Evolutionary conservation across 2,797 vertebrate genomes (phyloP), one percentile per base, ranked within the genome.

Genomic region (Eremophila alpestris): DNA sequence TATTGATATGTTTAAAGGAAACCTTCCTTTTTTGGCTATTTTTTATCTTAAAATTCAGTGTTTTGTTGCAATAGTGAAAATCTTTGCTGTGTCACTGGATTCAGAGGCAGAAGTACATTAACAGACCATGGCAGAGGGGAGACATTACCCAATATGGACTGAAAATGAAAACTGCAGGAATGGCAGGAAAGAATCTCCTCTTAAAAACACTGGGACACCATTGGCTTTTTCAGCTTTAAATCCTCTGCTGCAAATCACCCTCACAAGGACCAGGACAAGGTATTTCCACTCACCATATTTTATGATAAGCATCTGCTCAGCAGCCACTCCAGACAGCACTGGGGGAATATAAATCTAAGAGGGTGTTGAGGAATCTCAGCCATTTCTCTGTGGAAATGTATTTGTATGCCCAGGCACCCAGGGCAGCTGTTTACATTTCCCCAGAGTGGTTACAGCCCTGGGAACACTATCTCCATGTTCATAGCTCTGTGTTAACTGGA

Each of bases 1-100:
- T 94, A 95, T 55, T 89, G 87, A 96, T 56, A 32, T 82, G 45
- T 81, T 97, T 92, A 95, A 90, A 62, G 43, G 71, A 93, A 95
- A 41, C 24, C 63, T 95, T 95, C 90, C 90, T 93, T 93, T 92
- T 93, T 86, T 60, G 87, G 90, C 15, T 68, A 7, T 76, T 81
- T 84, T 89, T 87, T 54, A 85, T 74, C 86, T 91, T 71, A 85
- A 43, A 82, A 65, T 76, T 60, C 63, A 24, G 63, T 59, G 67
- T 81, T 90, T 90, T 93, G 63, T 55, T 90, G 69, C 65, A 95
- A 86, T 11, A 62, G 58, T 63, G 59, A 85, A 85, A 83, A 43
- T 52, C 67, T 62, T 49, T 20, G 41, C 48, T 27, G 18, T 68
- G 54, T n/a, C 32, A 45, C 30, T 43, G 29, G 56, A 36, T 70